A percentile compares a stretch with the other conserved stretches of the same genome.
phyloP scores from a whole-genome alignment of 35 echinoderm and acorn worm species.

The Chiridota heheva region DNA sequence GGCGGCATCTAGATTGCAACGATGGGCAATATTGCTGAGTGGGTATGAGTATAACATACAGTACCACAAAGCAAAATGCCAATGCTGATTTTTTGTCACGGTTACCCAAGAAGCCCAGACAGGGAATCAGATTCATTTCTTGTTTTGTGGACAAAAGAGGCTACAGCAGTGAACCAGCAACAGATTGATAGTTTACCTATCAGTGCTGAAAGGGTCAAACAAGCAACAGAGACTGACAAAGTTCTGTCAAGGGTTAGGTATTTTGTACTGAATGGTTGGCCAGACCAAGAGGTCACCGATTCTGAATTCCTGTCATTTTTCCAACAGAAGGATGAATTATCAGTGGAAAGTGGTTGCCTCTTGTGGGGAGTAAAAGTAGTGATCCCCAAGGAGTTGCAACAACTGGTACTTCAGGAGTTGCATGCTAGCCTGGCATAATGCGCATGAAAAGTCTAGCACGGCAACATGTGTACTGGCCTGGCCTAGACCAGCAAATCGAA shows the following conservation, averaged over 20 bases:
- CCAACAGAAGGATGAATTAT: slow-evolving; percentile 17
- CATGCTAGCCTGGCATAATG: slow-evolving; percentile 34
- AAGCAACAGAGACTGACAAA: slow-evolving; percentile 28
- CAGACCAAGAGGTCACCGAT: background rate
- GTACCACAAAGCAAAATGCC: slow-evolving; percentile 1
- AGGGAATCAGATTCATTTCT: background rate
- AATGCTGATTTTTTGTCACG: background rate
- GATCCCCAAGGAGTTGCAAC: slow-evolving; percentile 19
- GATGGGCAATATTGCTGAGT: slow-evolving; percentile 60
- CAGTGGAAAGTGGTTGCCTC: slow-evolving; percentile 18
- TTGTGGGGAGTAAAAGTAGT: slow-evolving; percentile 36
- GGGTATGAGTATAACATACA: slow-evolving; percentile 60
- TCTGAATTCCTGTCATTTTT: background rate
- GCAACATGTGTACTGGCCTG: slow-evolving; percentile 45
- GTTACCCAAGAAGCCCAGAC: too few relatives aligned
- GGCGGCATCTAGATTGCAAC: slow-evolving; percentile 50
- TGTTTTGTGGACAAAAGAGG: slow-evolving; percentile 6
- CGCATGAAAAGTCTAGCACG: slow-evolving; percentile 45
- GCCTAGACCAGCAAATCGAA: slow-evolving; percentile 49
- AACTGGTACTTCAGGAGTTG: slow-evolving; percentile 27
- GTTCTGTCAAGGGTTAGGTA: slow-evolving; percentile 15
- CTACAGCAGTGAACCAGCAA: slow-evolving; percentile 22
- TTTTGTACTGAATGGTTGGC: slow-evolving; percentile 45
- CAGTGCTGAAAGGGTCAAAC: background rate
- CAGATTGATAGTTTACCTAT: slow-evolving; percentile 21